Evolutionary conservation across 2,888 invertebrate species (phyloP).

Genomic region (Coecobrya sp.): DNA sequence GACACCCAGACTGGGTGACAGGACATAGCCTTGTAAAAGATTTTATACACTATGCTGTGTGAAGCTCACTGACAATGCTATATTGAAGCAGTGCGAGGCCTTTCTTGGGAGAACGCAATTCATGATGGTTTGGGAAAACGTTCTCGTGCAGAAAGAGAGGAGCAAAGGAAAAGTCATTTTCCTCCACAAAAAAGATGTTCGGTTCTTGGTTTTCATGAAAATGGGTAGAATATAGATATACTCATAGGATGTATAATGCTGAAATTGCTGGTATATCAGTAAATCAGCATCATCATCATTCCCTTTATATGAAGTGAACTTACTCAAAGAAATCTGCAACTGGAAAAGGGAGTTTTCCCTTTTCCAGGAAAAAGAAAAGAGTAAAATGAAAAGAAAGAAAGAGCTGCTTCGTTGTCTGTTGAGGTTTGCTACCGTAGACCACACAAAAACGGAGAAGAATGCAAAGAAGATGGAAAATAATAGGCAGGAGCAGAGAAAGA

Average conservation of each 20-base stretch:
- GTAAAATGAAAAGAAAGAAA: constrained; percentile 35
- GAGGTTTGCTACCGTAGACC: constrained; percentile 59
- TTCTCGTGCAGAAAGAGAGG: neutral
- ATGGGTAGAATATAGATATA: neutral
- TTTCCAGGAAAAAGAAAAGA: constrained; percentile 34
- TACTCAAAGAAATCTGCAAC: constrained; percentile 73
- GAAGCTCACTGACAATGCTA: neutral
- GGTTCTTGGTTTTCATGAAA: constrained; percentile 42
- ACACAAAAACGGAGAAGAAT: constrained; percentile 61
- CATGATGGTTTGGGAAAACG: constrained; percentile 11
- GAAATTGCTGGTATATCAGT: neutral
- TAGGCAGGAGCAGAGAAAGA: constrained; percentile 53
- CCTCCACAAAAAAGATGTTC: constrained; percentile 32
- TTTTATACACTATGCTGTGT: neutral
- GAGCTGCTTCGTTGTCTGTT: constrained; percentile 23
- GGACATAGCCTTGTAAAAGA: neutral
- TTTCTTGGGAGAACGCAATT: constrained; percentile 6
- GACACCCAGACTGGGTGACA: neutral
- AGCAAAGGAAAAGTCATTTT: constrained; percentile 52
- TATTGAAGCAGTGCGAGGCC: neutral
- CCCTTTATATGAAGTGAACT: constrained; percentile 22
- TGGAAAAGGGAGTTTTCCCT: constrained; percentile 72
- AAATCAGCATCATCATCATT: constrained; percentile 4
- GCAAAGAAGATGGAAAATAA: constrained; percentile 53
- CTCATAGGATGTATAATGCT: neutral